These are phyloP conservation scores for Hymenochirus boettgeri DNA, from an alignment of 2,113 vertebrate genomes.

Conservation along the genomic window DNA sequence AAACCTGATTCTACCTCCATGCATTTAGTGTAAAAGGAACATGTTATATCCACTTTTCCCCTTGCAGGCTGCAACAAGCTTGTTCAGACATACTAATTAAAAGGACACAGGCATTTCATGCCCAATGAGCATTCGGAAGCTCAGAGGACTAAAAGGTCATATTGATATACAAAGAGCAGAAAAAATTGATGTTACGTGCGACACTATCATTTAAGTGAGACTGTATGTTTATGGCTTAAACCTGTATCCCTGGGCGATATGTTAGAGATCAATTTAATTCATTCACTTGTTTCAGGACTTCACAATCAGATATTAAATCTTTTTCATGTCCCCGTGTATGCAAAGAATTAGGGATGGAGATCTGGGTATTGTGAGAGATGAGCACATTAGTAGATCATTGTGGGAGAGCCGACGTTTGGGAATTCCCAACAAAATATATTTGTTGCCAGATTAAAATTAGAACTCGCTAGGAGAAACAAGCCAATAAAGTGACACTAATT, in stretches of 20 bases:
- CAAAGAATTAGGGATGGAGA: too few relatives aligned
- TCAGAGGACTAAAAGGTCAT: not conserved
- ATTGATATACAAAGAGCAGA: not conserved
- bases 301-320: too few relatives aligned
- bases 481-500: too few relatives aligned
- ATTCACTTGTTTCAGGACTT: too few relatives aligned
- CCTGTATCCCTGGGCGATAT: not conserved
- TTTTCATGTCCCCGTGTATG: too few relatives aligned
- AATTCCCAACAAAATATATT: too few relatives aligned
- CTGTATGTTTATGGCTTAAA: not conserved
- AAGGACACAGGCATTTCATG: not conserved
- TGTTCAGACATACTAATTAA: conserved; percentile 5
- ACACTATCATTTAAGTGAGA: not conserved
- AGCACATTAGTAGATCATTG: too few relatives aligned
- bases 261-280: not conserved
- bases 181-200: not conserved
- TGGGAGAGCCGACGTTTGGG: too few relatives aligned
- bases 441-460: too few relatives aligned
- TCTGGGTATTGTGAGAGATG: too few relatives aligned
- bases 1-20: not conserved
- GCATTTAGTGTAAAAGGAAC: not conserved
- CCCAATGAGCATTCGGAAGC: not conserved
- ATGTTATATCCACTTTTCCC: not conserved
- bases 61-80: conserved; percentile 1
- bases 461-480: too few relatives aligned